phyloP scores from a whole-genome alignment of 2,888 invertebrate species.

The Amblyteles armatorius region DNA sequence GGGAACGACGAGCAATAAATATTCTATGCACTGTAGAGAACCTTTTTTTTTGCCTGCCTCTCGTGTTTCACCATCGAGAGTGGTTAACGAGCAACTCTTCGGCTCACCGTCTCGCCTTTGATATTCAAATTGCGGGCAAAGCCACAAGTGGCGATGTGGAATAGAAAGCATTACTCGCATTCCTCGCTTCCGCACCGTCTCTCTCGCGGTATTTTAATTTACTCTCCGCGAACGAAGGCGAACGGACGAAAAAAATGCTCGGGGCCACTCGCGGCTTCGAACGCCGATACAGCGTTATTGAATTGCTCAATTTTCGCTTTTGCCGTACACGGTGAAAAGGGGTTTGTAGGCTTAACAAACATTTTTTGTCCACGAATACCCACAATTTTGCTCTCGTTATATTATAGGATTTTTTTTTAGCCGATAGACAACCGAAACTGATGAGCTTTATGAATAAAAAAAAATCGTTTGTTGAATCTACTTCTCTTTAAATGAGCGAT shows the following conservation, averaged over 20 bases:
- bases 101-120: constrained; percentile 40
- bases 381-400: too few relatives aligned
- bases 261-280: neutral
- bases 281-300: too few relatives aligned
- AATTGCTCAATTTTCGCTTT: too few relatives aligned
- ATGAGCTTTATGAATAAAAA: too few relatives aligned
- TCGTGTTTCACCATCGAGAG: constrained; percentile 41
- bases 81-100: constrained; percentile 51
- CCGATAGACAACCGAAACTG: too few relatives aligned
- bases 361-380: too few relatives aligned
- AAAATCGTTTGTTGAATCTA: too few relatives aligned
- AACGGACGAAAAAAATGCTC: neutral
- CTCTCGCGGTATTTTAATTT: constrained; percentile 19
- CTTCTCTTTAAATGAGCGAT: too few relatives aligned
- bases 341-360: too few relatives aligned
- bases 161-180: constrained; percentile 14
- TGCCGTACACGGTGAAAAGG: too few relatives aligned
- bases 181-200: constrained; percentile 26
- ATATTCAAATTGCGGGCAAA: constrained; percentile 56
- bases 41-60: constrained; percentile 17
- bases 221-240: neutral
- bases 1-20: constrained; percentile 16
- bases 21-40: constrained; percentile 8
- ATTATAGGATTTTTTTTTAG: too few relatives aligned
- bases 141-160: constrained; percentile 60